Conservation (phyloP, 2,888 invertebrate species). For the Euspilapteryx auroguttella region DNA sequence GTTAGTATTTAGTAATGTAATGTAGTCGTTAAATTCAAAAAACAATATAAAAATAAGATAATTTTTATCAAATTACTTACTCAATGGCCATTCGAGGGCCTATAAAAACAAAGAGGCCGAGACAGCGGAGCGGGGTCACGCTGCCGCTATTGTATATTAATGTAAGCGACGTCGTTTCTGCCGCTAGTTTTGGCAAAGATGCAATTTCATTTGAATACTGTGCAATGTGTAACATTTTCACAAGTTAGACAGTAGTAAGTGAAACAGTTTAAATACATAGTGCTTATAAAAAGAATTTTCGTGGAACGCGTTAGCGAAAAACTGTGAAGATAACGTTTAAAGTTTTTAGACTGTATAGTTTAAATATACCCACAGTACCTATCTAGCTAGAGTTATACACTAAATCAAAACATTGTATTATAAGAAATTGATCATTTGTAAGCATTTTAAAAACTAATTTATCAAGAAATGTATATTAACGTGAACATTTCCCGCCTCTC, state of each 20-base stretch:
- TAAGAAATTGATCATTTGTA: too few species aligned
- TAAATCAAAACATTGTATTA: too few species aligned
- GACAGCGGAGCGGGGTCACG: constrained; percentile 43
- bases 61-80: constrained; percentile 39
- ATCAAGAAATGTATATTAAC: too few species aligned
- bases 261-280: constrained; percentile 51
- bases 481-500: too few species aligned
- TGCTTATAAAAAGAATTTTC: constrained; percentile 35
- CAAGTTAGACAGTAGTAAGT: constrained; percentile 34
- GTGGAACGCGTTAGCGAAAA: constrained; percentile 16
- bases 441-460: too few species aligned
- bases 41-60: constrained; percentile 22
- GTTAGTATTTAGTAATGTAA: too few species aligned
- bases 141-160: constrained; percentile 53
- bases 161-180: constrained; percentile 48
- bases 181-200: constrained; percentile 60
- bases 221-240: constrained; percentile 49
- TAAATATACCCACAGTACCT: too few species aligned
- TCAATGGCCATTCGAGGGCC: constrained; percentile 48
- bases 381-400: too few species aligned
- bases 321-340: too few species aligned
- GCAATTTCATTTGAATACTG: constrained; percentile 61
- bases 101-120: constrained; percentile 52
- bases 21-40: too few species aligned
- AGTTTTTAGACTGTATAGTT: too few species aligned